Evolutionary conservation across 2,888 invertebrate species (phyloP).

Genomic region (Gastracanthus pulcherrimus): DNA sequence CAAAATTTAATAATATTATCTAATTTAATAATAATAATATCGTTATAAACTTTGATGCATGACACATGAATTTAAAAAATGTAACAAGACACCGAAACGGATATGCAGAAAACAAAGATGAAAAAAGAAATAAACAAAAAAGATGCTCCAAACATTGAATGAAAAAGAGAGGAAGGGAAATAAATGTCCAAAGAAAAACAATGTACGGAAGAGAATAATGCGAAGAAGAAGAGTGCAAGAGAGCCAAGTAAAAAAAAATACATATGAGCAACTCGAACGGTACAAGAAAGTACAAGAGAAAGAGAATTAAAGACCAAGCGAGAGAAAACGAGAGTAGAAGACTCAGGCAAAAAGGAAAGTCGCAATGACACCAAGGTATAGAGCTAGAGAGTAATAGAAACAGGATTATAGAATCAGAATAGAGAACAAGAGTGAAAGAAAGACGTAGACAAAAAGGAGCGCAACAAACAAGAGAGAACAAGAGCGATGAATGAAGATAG

Average conservation of each 20-base stretch:
- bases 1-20: no score
- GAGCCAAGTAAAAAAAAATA: neutral
- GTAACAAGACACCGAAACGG: neutral
- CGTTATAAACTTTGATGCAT: no score
- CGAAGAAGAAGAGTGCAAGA: neutral
- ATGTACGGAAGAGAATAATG: neutral
- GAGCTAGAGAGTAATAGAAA: neutral
- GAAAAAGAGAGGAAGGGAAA: neutral
- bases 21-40: no score
- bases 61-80: no score
- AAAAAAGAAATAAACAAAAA: neutral
- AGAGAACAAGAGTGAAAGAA: neutral
- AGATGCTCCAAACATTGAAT: neutral
- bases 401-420: no score
- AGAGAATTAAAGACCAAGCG: neutral
- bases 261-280: neutral
- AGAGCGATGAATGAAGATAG: slow-evolving; percentile 23
- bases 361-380: neutral
- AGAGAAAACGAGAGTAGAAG: neutral
- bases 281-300: neutral
- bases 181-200: neutral
- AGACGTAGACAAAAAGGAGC: no score
- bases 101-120: neutral
- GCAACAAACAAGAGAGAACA: neutral
- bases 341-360: neutral